Conservation (phyloP, 2,888 invertebrate species). For the Luffia ferchaultella region DNA sequence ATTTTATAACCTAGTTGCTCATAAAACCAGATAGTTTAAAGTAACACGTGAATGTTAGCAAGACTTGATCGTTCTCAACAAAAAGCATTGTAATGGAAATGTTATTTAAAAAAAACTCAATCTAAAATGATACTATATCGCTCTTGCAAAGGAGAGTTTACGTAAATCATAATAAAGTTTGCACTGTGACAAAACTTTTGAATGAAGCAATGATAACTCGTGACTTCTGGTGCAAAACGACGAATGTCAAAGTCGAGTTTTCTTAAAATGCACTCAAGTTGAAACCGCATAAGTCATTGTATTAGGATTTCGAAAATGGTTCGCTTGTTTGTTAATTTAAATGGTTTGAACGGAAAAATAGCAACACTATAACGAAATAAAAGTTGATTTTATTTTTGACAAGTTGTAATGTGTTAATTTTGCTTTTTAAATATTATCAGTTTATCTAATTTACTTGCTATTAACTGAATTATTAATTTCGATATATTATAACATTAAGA, state of each 20-base stretch:
- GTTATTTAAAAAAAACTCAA: no score
- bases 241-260: conserved; percentile 50
- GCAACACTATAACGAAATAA: neutral
- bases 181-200: neutral
- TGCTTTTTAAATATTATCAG: neutral
- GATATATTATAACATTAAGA: neutral
- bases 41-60: neutral
- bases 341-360: neutral
- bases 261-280: conserved; percentile 6
- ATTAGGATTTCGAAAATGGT: neutral
- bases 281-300: conserved; percentile 15
- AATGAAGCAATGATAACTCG: neutral
- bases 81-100: neutral
- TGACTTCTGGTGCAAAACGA: conserved; percentile 4
- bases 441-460: neutral
- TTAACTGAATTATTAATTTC: neutral
- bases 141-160: conserved; percentile 24
- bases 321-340: neutral
- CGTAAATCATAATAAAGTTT: conserved; percentile 28
- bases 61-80: neutral
- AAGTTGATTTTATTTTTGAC: neutral
- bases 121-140: no score
- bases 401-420: neutral
- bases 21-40: neutral
- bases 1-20: neutral